Conservation (phyloP, 2,797 vertebrate genomes). For the Epinephelus awoara region DNA sequence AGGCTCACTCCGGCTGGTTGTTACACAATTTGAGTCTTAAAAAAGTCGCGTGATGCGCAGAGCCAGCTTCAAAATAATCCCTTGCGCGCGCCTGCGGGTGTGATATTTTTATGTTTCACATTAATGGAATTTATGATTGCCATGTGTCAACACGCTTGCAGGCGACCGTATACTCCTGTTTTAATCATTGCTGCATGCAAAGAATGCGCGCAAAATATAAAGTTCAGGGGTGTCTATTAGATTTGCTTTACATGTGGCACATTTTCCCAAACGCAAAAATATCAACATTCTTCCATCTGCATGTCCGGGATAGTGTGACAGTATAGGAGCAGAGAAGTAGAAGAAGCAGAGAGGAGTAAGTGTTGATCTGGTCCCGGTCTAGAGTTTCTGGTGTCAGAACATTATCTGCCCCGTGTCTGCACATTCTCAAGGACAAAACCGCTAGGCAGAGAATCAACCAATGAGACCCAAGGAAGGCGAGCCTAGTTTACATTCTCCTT, state of each 20-base stretch:
- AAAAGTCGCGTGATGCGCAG: conserved; percentile 22
- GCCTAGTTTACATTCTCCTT: conserved; percentile 74
- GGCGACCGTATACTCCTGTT: background rate
- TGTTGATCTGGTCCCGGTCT: conserved; percentile 86
- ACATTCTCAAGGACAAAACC: conserved; percentile 89
- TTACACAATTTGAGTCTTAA: conserved; percentile 25
- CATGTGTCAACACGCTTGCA: conserved; percentile 51
- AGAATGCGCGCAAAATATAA: background rate
- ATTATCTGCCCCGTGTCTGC: conserved; percentile 89
- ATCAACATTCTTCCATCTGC: conserved; percentile 41
- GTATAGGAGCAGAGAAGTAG: conserved; percentile 48
- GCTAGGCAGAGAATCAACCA: conserved; percentile 77
- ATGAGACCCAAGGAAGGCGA: conserved; percentile 74
- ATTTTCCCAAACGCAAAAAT: background rate
- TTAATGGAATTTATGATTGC: conserved; percentile 49
- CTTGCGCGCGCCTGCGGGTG: conserved; percentile 34
- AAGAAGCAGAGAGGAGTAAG: conserved; percentile 72
- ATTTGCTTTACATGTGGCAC: conserved; percentile 1
- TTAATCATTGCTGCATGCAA: background rate
- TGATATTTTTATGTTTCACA: conserved; percentile 48
- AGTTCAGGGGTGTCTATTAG: background rate
- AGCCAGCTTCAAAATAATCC: conserved; percentile 58
- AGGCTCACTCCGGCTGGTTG: conserved; percentile 23
- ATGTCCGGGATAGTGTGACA: conserved; percentile 50
- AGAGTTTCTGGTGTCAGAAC: conserved; percentile 90